phyloP scores from a whole-genome alignment of 23 tunicate genomes.

The Trididemnum miniatum region DNA sequence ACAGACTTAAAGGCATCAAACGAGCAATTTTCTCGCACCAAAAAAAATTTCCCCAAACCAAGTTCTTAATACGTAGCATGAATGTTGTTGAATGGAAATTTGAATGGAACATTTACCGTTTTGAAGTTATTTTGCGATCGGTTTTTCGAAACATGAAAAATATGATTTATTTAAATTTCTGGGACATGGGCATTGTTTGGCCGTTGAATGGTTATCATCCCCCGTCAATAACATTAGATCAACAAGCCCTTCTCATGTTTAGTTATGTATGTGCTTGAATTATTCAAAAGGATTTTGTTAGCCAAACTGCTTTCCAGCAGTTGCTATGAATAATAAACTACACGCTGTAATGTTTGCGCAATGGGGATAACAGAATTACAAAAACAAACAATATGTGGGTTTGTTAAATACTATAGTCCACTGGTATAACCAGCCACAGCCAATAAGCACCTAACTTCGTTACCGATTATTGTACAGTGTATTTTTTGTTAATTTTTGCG shows the following conservation, averaged over 20 bases:
- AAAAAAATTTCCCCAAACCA: conserved; percentile 6
- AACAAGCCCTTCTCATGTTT: conserved; percentile 14
- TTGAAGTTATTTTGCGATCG: background rate
- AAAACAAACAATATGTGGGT: too few relatives aligned
- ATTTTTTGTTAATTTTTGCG: too few relatives aligned
- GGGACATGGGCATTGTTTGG: conserved; percentile 42
- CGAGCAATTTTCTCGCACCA: conserved; percentile 17
- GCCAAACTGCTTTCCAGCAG: too few relatives aligned
- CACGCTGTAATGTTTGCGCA: too few relatives aligned
- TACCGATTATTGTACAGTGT: too few relatives aligned
- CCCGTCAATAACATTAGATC: background rate
- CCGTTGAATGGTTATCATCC: conserved; percentile 17
- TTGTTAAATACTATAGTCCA: too few relatives aligned
- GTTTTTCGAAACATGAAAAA: conserved; percentile 4
- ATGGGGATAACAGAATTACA: too few relatives aligned
- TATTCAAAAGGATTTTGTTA: too few relatives aligned
- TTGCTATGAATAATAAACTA: too few relatives aligned
- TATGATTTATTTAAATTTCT: conserved; percentile 24
- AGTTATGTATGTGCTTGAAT: background rate
- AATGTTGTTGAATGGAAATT: background rate
- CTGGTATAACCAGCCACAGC: too few relatives aligned
- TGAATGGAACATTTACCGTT: conserved; percentile 36
- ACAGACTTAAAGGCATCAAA: conserved; percentile 27
- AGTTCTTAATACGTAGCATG: conserved; percentile 8
- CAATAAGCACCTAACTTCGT: too few relatives aligned